phyloP scores from a whole-genome alignment of 2,113 vertebrate genomes.

The Ptilorrhoa leucosticta region DNA sequence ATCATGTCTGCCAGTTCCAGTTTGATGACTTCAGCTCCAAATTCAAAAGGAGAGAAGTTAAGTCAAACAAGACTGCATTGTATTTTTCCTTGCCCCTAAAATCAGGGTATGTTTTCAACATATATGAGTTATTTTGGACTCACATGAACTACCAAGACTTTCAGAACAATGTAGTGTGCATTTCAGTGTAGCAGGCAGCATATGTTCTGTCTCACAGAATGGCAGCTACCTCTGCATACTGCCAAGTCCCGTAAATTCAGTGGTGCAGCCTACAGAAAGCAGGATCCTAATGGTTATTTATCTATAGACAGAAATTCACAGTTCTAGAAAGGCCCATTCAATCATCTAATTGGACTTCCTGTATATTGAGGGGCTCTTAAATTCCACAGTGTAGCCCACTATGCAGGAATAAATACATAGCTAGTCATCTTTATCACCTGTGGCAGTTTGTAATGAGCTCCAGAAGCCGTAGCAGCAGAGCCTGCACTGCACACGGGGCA shows the following conservation, averaged over 20 bases:
- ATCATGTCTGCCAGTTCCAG: background rate
- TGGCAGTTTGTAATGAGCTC: background rate
- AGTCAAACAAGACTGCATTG: background rate
- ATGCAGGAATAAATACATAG: background rate
- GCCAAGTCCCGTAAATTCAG: slow-evolving; percentile 17
- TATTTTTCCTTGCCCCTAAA: background rate
- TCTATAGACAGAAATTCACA: background rate
- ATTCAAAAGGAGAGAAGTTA: background rate
- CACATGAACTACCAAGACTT: background rate
- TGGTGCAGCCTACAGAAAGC: background rate
- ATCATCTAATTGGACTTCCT: background rate
- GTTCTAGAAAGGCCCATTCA: background rate
- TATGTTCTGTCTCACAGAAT: slow-evolving; percentile 13
- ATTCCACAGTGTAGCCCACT: background rate
- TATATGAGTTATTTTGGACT: background rate
- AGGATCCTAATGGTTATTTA: slow-evolving; percentile 27
- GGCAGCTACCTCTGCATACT: background rate
- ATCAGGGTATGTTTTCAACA: background rate
- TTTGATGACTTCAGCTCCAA: background rate
- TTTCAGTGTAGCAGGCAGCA: background rate
- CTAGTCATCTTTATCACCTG: background rate
- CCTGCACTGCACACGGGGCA: rapidly evolving
- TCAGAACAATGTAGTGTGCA: background rate
- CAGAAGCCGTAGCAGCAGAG: background rate
- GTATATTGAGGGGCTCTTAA: slow-evolving; percentile 19